Evolutionary conservation across 23 tunicate genomes (phyloP).

Genomic region (Ciona savignyi): DNA sequence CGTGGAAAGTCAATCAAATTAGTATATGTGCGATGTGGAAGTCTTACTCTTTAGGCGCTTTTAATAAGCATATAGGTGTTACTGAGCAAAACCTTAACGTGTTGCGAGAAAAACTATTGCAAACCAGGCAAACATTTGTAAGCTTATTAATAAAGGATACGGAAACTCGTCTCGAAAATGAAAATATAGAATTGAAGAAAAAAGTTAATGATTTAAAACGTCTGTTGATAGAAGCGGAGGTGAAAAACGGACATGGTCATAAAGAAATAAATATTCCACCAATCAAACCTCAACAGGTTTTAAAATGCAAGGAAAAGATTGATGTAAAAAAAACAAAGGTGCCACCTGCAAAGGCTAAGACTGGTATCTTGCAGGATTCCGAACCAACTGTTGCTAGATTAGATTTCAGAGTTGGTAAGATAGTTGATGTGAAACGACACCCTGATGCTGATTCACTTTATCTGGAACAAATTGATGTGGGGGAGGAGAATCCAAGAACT

Average conservation of each 20-base stretch:
- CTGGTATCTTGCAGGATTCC: not conserved
- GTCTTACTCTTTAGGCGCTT: too few species aligned
- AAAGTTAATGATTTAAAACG: conserved; percentile 22
- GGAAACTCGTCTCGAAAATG: not conserved
- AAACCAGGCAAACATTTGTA: not conserved
- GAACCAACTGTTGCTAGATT: conserved; percentile 59
- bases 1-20: too few species aligned
- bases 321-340: conserved; percentile 1
- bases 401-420: conserved; percentile 77
- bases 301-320: not conserved
- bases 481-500: conserved; percentile 59
- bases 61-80: not conserved
- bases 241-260: conserved; percentile 11
- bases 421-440: conserved; percentile 52
- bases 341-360: not conserved
- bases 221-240: conserved; percentile 15
- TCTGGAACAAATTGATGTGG: conserved; percentile 73
- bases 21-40: too few species aligned
- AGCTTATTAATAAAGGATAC: too few species aligned
- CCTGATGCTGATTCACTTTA: conserved; percentile 92
- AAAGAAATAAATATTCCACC: conserved; percentile 1
- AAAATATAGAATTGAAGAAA: conserved; percentile 15
- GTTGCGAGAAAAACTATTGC: not conserved
- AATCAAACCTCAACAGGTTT: too few species aligned
- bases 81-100: not conserved